phyloP scores from a whole-genome alignment of 2,888 invertebrate species.

The Graphium colonna region DNA sequence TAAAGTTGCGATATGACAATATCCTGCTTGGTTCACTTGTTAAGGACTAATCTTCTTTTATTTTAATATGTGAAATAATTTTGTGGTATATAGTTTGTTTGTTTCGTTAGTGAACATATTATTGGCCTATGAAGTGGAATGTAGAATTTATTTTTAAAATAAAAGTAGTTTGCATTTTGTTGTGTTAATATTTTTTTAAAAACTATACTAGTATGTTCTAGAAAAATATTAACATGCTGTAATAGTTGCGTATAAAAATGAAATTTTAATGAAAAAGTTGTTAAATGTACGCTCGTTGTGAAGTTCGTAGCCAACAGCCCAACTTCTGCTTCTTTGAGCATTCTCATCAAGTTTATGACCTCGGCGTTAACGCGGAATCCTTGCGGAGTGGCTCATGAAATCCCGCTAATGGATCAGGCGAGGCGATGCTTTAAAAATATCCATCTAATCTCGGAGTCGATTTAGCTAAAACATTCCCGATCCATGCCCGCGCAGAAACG shows the following conservation, averaged over 20 bases:
- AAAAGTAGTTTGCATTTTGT: no score
- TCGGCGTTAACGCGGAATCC: conserved; percentile 51
- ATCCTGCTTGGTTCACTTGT: no score
- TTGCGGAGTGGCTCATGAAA: conserved; percentile 55
- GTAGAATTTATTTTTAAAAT: no score
- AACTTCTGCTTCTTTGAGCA: conserved; percentile 24
- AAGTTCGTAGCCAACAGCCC: neutral
- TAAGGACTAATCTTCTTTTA: no score
- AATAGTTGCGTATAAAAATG: neutral
- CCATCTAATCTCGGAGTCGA: conserved; percentile 64
- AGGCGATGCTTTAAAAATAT: conserved; percentile 67
- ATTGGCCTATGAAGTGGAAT: no score
- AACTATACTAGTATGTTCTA: no score
- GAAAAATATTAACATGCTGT: neutral
- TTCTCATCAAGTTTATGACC: conserved; percentile 38
- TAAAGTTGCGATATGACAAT: no score
- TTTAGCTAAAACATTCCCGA: conserved; percentile 65
- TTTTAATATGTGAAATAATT: no score
- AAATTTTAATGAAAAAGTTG: neutral
- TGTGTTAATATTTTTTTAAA: no score
- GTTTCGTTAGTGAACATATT: no score
- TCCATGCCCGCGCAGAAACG: conserved; percentile 52
- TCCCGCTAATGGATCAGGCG: conserved; percentile 68
- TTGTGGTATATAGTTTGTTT: no score
- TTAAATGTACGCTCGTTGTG: neutral